Base-by-base conservation (phyloP, 2,888 invertebrate species). In the Scaptomyza parva region DNA sequence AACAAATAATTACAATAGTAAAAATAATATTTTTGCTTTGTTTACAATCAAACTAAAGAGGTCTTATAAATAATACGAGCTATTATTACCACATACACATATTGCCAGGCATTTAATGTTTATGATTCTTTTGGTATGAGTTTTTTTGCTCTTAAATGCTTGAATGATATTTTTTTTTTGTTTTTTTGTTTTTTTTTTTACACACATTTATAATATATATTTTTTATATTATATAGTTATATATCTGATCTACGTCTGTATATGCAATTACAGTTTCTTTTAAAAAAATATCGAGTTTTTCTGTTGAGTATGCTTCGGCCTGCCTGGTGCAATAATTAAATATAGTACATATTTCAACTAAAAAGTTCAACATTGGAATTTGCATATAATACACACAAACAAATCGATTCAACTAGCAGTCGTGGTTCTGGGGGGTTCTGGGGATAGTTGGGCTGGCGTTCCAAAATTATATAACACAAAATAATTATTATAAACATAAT, bases 51-150 rank as follows among this genome's bases (percentile, higher is more conserved):
- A 75, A 68, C 37, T 80, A 69, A 53, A 33, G 54, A 69, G 28
- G 28, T 53, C 60, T 64, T 81, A 82, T 55, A 65, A 45, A 47
- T 68, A 70, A 66, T 76, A 70, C 62, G 44, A 76, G 60, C 71
- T 67, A 51, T 55, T 66, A 12, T 30, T 30, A 65, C 55, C 70
- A 63, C 69, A 58, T 63, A 53, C 35, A 37, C 43, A n/a, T 51
- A 39, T 52, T 65, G 55, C 44, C 66, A 48, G 70, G 51, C 44
- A 45, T 41, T 74, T 43, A 65, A 33, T 57, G 40, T 60, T 55
- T 45, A 57, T 61, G 9, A 67, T 72, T 44, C 1, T 43, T 14
- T 81, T 86, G 83, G 83, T 83, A 53, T 78, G 59, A 70, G 78
- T 55, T 50, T 37, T 30, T 50, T 57, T 30, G 39, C 55, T 76